Conservation (phyloP, 2,113 vertebrate species). For the Rhinoderma darwinii region DNA sequence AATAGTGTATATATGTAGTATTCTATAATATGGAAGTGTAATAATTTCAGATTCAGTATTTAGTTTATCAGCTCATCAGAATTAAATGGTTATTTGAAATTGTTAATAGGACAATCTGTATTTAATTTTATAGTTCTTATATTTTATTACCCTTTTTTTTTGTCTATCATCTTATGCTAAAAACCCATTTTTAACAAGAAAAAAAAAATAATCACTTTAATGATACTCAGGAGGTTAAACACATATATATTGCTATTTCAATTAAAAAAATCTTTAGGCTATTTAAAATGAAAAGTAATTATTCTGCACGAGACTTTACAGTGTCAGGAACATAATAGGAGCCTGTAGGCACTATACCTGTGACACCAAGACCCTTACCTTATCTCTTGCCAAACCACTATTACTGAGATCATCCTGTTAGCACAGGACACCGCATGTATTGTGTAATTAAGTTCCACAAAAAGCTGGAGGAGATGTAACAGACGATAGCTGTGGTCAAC, state of each 20-base stretch:
- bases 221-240: constrained; percentile 33
- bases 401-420: background rate
- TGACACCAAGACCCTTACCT: background rate
- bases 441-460: background rate
- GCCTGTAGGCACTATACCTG: constrained; percentile 1
- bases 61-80: background rate
- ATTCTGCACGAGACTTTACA: background rate
- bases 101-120: background rate
- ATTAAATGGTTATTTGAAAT: background rate
- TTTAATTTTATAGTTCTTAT: background rate
- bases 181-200: background rate
- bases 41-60: background rate
- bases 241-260: constrained; percentile 37
- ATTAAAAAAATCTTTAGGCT: constrained; percentile 43
- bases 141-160: constrained; percentile 17
- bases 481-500: background rate
- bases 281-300: constrained; percentile 23
- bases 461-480: background rate
- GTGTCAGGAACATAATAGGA: background rate
- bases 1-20: background rate
- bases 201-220: constrained; percentile 11
- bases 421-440: background rate
- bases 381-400: background rate
- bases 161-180: constrained; percentile 12
- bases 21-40: constrained; percentile 1